phyloP scores from a whole-genome alignment of 1,140 invertebrate genomes.

The Hesperophylax magnus region DNA sequence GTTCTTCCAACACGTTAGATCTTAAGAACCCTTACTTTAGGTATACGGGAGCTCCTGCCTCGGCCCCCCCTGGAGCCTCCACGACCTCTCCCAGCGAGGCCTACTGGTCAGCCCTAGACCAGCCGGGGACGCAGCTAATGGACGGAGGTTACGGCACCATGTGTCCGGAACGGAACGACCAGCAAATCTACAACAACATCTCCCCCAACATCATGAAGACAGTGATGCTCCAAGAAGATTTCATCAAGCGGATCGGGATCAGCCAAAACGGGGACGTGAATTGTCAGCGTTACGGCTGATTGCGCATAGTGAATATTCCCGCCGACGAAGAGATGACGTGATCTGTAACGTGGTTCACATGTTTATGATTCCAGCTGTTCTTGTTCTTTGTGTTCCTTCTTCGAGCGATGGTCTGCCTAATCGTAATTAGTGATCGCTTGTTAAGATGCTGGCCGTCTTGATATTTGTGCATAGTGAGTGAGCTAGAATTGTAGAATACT shows the following conservation, averaged over 20 bases:
- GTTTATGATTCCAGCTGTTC: slow-evolving; percentile 15
- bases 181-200: slow-evolving; percentile 65
- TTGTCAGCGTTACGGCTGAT: slow-evolving; percentile 38
- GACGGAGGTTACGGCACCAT: slow-evolving; percentile 49
- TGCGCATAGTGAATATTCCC: slow-evolving; percentile 58
- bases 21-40: slow-evolving; percentile 99
- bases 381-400: slow-evolving; percentile 28
- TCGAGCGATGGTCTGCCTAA: slow-evolving; percentile 12
- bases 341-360: slow-evolving; percentile 25
- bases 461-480: slow-evolving; percentile 14
- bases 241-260: slow-evolving; percentile 70
- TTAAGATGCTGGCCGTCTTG: slow-evolving; percentile 22
- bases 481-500: slow-evolving; percentile 9
- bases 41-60: slow-evolving; percentile 89
- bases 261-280: slow-evolving; percentile 69
- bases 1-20: slow-evolving; percentile 93
- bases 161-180: slow-evolving; percentile 64
- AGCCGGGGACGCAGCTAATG: slow-evolving; percentile 64
- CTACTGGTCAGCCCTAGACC: slow-evolving; percentile 90
- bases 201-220: slow-evolving; percentile 70
- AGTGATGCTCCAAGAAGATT: slow-evolving; percentile 70
- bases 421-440: neutral
- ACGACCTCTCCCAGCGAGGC: slow-evolving; percentile 92
- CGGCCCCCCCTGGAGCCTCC: slow-evolving; percentile 90
- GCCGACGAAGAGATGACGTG: neutral